Conservation (phyloP, 2,113 vertebrate genomes). For the Coptodon rendalli region DNA sequence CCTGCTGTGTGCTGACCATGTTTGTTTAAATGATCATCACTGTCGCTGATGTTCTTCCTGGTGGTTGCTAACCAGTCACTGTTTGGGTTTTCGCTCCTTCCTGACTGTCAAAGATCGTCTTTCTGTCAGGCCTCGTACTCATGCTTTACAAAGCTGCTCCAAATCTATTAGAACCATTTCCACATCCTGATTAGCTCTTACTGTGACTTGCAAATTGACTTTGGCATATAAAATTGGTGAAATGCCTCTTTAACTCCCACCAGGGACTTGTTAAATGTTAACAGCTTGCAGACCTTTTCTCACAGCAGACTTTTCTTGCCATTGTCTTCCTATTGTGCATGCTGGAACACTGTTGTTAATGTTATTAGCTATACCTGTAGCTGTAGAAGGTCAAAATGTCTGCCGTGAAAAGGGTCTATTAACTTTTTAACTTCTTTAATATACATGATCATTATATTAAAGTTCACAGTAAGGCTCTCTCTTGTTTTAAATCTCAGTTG, state of each 20-base stretch:
- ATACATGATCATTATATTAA: not conserved
- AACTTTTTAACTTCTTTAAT: not conserved
- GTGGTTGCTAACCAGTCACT: not conserved
- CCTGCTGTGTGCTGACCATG: accelerated
- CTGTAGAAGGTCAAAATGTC: conserved; percentile 1
- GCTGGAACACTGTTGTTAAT: not conserved
- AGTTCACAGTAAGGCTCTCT: not conserved
- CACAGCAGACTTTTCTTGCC: not conserved
- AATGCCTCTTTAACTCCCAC: not conserved
- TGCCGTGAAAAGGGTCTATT: not conserved
- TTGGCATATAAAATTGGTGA: not conserved
- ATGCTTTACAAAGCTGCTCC: not conserved
- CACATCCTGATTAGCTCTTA: not conserved
- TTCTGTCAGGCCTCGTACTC: not conserved
- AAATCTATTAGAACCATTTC: not conserved
- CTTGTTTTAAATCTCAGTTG: not conserved
- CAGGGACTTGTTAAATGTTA: not conserved
- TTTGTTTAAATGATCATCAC: not conserved
- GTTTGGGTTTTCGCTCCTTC: not conserved
- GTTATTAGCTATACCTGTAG: not conserved
- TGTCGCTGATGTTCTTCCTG: not conserved
- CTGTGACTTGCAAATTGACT: not conserved
- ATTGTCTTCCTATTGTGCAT: not conserved
- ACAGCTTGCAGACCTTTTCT: not conserved
- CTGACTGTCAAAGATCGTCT: not conserved